phyloP scores from a whole-genome alignment of 2,888 invertebrate genomes.

The Cryptus viduatorius region DNA sequence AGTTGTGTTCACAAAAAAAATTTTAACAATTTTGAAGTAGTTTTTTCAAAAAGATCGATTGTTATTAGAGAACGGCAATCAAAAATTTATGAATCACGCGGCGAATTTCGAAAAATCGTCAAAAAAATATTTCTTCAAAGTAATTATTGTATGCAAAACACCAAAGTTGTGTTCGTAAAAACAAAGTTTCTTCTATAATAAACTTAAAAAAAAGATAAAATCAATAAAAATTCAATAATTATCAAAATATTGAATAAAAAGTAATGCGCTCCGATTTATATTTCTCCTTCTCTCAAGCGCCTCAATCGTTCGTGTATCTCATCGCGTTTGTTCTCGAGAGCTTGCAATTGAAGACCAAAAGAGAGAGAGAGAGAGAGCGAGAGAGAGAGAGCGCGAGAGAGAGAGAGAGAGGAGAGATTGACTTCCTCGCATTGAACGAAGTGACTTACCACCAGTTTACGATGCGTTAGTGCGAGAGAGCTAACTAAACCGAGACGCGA shows the following conservation, averaged over 20 bases:
- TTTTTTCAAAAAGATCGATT: too few relatives aligned
- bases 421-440: neutral
- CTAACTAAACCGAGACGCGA: slow-evolving; percentile 15
- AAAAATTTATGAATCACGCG: too few relatives aligned
- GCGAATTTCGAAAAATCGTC: too few relatives aligned
- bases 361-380: neutral
- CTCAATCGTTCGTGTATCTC: slow-evolving; percentile 4
- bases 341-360: neutral
- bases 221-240: neutral
- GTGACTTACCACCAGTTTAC: neutral
- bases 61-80: too few relatives aligned
- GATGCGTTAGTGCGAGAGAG: slow-evolving; percentile 9
- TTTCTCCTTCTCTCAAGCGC: neutral
- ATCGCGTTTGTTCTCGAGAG: neutral
- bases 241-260: neutral
- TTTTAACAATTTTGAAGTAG: too few relatives aligned
- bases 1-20: too few relatives aligned
- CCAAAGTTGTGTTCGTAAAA: too few relatives aligned
- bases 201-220: neutral
- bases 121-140: too few relatives aligned
- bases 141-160: too few relatives aligned
- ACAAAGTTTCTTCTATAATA: too few relatives aligned
- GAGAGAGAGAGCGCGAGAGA: neutral
- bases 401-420: neutral
- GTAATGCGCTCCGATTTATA: neutral